phyloP scores from a whole-genome alignment of 2,113 vertebrate species.

The Lates calcarifer region DNA sequence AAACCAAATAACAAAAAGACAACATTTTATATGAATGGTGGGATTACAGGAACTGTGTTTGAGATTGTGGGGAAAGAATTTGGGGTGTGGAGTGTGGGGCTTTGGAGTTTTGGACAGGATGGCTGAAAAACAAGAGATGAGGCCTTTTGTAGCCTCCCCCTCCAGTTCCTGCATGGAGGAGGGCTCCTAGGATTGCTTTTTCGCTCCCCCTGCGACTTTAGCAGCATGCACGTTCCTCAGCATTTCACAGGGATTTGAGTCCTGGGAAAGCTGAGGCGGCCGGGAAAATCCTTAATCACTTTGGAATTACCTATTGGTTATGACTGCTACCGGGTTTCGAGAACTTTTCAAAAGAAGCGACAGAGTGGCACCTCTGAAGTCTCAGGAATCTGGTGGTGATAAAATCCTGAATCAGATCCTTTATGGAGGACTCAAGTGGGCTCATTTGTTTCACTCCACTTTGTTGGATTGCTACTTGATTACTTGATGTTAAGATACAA shows the following conservation, averaged over 20 bases:
- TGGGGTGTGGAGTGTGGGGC: constrained; percentile 46
- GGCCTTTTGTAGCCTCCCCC: constrained; percentile 82
- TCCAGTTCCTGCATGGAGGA: constrained; percentile 72
- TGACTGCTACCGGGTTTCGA: constrained; percentile 65
- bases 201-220: constrained; percentile 74
- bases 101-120: constrained; percentile 67
- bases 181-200: constrained; percentile 84
- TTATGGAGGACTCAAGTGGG: neutral
- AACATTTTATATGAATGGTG: neutral
- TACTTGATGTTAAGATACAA: constrained; percentile 24
- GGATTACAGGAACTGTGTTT: neutral
- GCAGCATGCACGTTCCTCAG: constrained; percentile 80
- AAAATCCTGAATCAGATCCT: constrained; percentile 18
- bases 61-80: constrained; percentile 56
- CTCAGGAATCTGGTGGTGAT: constrained; percentile 29
- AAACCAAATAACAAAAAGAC: neutral
- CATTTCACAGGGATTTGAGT: constrained; percentile 85
- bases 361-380: constrained; percentile 71
- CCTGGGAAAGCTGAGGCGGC: constrained; percentile 82
- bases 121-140: constrained; percentile 83
- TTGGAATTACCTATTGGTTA: constrained; percentile 81
- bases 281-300: constrained; percentile 82
- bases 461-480: neutral
- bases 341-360: constrained; percentile 62
- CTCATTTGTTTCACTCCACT: constrained; percentile 35